These are phyloP conservation scores for Clanis bilineata DNA, from an alignment of 2,888 invertebrate genomes.

Conservation along the genomic window DNA sequence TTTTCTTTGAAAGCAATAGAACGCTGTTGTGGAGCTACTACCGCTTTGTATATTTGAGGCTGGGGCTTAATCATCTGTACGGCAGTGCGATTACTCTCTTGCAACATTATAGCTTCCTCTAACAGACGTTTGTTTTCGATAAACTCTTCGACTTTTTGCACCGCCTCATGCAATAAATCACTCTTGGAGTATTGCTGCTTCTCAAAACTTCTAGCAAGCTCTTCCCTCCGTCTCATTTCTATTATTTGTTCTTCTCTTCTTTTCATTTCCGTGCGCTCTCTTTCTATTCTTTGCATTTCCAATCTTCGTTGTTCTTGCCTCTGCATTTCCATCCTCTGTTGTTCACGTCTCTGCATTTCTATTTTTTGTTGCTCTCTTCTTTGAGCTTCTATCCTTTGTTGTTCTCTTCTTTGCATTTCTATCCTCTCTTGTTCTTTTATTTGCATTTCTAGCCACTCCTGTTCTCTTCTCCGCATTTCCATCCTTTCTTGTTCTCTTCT, in stretches of 20 bases:
- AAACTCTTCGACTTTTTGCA: slow-evolving; percentile 29
- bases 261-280: slow-evolving; percentile 7
- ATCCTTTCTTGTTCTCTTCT: slow-evolving; percentile 24
- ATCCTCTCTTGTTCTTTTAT: background rate
- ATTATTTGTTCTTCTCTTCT: background rate
- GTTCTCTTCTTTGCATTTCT: background rate
- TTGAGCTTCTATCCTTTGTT: background rate
- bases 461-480: background rate
- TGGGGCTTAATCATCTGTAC: slow-evolving; percentile 29
- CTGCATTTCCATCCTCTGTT: background rate
- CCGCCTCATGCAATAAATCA: slow-evolving; percentile 19
- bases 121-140: slow-evolving; percentile 30
- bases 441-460: too few relatives aligned
- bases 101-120: slow-evolving; percentile 27
- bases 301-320: background rate
- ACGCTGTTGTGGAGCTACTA: background rate
- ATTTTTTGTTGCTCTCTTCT: background rate
- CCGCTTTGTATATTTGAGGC: slow-evolving; percentile 24
- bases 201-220: background rate
- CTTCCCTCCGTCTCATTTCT: background rate
- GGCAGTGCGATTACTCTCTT: slow-evolving; percentile 27
- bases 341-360: background rate
- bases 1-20: background rate
- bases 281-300: slow-evolving; percentile 19
- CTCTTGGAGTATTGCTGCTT: background rate